phyloP scores from a whole-genome alignment of 2,888 invertebrate species.

The Drosophila basisetae region DNA sequence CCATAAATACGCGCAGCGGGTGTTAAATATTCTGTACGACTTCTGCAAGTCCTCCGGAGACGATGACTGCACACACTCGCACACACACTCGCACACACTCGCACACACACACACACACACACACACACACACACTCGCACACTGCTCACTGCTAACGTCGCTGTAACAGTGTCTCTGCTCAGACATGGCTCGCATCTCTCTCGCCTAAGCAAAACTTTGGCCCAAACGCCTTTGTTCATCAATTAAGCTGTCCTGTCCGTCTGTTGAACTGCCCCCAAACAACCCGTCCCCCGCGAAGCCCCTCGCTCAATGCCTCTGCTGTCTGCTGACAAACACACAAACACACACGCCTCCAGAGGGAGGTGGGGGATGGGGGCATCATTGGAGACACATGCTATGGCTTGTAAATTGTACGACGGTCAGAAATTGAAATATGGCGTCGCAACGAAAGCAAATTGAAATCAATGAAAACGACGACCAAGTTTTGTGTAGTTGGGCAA shows the following conservation, averaged over 20 bases:
- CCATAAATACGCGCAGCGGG: slow-evolving; percentile 84
- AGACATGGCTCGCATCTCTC: slow-evolving; percentile 52
- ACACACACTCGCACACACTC: neutral
- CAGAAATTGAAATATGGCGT: slow-evolving; percentile 80
- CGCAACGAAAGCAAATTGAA: slow-evolving; percentile 75
- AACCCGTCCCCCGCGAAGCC: neutral
- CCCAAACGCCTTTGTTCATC: slow-evolving; percentile 81
- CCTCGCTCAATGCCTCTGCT: slow-evolving; percentile 7
- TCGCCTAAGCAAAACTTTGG: slow-evolving; percentile 68
- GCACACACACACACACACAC: neutral
- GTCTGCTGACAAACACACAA: slow-evolving; percentile 19
- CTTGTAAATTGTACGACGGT: slow-evolving; percentile 75
- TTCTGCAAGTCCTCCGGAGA: slow-evolving; percentile 73
- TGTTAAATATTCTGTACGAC: slow-evolving; percentile 80
- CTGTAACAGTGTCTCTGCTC: slow-evolving; percentile 34
- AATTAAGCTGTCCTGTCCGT: slow-evolving; percentile 77
- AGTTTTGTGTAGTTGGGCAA: slow-evolving; percentile 31
- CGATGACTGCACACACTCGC: slow-evolving; percentile 34
- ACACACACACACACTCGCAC: neutral
- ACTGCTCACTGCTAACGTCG: slow-evolving; percentile 4
- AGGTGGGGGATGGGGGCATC: slow-evolving; percentile 12
- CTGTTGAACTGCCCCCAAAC: slow-evolving; percentile 34
- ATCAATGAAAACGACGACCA: slow-evolving; percentile 69
- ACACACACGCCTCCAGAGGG: slow-evolving; percentile 3
- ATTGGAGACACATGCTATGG: slow-evolving; percentile 74